phyloP scores from a whole-genome alignment of 2,113 vertebrate species.

The Eptesicus fuscus region DNA sequence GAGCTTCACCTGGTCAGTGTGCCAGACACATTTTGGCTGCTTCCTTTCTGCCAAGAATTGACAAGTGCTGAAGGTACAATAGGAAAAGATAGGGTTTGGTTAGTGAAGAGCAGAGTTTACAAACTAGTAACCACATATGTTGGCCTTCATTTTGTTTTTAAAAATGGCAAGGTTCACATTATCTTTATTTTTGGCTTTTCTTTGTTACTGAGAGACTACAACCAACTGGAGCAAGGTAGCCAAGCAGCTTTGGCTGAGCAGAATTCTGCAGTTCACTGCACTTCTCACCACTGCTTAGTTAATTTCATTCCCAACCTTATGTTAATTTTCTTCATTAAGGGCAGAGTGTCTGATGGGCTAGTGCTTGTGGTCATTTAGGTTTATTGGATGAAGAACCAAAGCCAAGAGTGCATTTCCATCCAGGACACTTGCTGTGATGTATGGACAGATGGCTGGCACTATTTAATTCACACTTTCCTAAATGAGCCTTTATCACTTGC shows the following conservation, averaged over 20 bases:
- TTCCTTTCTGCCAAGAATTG: neutral
- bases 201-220: neutral
- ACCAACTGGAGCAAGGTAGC: neutral
- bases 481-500: neutral
- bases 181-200: neutral
- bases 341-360: neutral
- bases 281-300: neutral
- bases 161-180: neutral
- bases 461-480: neutral
- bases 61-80: neutral
- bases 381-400: neutral
- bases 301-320: neutral
- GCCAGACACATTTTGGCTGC: fast-evolving
- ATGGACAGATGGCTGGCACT: neutral
- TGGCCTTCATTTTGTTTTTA: neutral
- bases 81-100: neutral
- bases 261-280: neutral
- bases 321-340: neutral
- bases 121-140: neutral
- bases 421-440: neutral
- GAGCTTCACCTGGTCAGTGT: neutral
- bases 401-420: neutral
- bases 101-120: neutral
- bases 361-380: neutral
- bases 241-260: neutral